These are phyloP conservation scores for Monodelphis domestica DNA, from an alignment of 2,797 vertebrate genomes.

Conservation along the genomic window DNA sequence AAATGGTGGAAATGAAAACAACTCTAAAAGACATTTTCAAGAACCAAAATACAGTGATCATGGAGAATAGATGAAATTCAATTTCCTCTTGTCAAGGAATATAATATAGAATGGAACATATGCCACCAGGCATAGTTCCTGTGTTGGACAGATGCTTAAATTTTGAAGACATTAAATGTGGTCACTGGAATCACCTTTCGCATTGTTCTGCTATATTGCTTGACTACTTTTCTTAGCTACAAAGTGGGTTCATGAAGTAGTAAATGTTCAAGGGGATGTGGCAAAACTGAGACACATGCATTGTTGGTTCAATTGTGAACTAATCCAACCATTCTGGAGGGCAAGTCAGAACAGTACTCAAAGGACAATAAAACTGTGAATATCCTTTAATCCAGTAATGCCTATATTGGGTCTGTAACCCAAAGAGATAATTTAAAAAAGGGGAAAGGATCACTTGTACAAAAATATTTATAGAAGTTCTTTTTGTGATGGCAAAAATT, in stretches of 20 bases:
- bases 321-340: too few relatives aligned
- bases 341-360: too few relatives aligned
- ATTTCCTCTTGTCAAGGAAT: not conserved
- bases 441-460: too few relatives aligned
- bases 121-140: not conserved
- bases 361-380: too few relatives aligned
- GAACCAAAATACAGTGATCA: not conserved
- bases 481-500: too few relatives aligned
- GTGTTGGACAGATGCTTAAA: not conserved
- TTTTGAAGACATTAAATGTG: not conserved
- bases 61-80: not conserved
- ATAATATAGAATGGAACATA: not conserved
- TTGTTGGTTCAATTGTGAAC: too few relatives aligned
- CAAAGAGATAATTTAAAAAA: too few relatives aligned
- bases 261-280: too few relatives aligned
- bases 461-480: too few relatives aligned
- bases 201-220: not conserved
- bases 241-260: not conserved
- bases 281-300: too few relatives aligned
- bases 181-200: not conserved
- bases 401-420: too few relatives aligned
- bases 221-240: not conserved
- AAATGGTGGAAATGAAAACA: not conserved
- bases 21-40: not conserved
- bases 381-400: too few relatives aligned